Base-by-base conservation (phyloP, 1,140 invertebrate species). In the Luehdorfia chinensis region DNA sequence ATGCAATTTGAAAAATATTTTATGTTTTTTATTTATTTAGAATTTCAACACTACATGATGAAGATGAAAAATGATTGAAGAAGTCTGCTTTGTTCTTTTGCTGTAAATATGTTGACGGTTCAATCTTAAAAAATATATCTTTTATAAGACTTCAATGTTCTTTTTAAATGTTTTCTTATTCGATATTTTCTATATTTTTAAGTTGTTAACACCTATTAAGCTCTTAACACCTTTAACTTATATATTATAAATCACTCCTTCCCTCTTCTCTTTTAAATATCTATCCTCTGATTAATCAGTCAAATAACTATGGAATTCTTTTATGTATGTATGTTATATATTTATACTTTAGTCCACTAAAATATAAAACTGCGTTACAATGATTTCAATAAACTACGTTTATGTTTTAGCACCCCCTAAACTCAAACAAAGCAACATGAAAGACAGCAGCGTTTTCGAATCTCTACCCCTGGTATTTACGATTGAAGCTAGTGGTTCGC, bases 391-490 rank as follows among this genome's bases (percentile, higher is more conserved):
- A n/a, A n/a, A n/a, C n/a, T n/a, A n/a, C n/a, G n/a, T n/a, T 51
- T 25, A 44, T 18, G 25, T 87, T 89, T 8, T 83, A 95, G 94
- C 93, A 67, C 87, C 92, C 50, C 94, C 95, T 15, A 88, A 91
- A 66, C 91, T 95, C 44, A 81, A 91, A 37, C 91, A 91, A 56
- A 90, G 91, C 46, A 91, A 90, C 57, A 89, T 96, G 73, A 91
- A 92, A 62, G 93, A 95, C 80, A 88, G 89, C 33, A 90, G 91
- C 48, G 90, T 91, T 11, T 95, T 90, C 77, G 94, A 95, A 81
- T 94, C 93, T 2, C 89, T 95, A 18, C 91, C 90, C 1, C 87
- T 92, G 6, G 88, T 87, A 25, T 95, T 94, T 68, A 91, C 92
- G 43, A 90, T 96, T 0, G 89, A 91, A 54, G 93, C 92, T 3